Conservation (phyloP, 2,797 vertebrate genomes). For the Thunnus albacares region DNA sequence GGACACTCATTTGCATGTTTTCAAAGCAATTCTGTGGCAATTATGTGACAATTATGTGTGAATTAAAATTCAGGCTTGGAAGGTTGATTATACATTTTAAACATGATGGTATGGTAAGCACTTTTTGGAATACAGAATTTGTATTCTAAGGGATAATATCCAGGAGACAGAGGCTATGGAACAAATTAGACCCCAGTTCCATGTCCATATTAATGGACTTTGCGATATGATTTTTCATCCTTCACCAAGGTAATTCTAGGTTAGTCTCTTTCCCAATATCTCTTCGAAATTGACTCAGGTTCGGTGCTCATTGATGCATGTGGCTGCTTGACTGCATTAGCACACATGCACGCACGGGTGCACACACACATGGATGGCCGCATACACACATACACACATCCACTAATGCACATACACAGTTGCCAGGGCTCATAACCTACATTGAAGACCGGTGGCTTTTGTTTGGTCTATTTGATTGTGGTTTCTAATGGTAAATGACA, state of each 20-base stretch:
- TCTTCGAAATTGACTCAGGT: conserved; percentile 62
- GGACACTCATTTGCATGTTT: conserved; percentile 37
- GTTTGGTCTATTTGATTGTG: conserved; percentile 72
- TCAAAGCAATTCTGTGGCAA: conserved; percentile 22
- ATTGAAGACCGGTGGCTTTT: conserved; percentile 69
- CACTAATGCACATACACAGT: conserved; percentile 56
- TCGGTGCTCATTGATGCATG: conserved; percentile 67
- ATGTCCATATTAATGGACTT: conserved; percentile 70
- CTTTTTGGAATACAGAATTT: conserved; percentile 55
- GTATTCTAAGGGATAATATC: conserved; percentile 47
- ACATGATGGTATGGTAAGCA: conserved; percentile 21
- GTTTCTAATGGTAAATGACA: conserved; percentile 71
- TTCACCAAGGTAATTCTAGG: conserved; percentile 54
- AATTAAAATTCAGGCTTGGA: conserved; percentile 32
- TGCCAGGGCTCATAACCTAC: conserved; percentile 62
- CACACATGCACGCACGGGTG: conserved; percentile 17
- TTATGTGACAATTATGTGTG: neutral
- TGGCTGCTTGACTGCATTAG: conserved; percentile 60
- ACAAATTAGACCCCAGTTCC: conserved; percentile 64
- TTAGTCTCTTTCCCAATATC: conserved; percentile 60
- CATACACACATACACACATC: conserved; percentile 20
- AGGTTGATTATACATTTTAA: conserved; percentile 48
- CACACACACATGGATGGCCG: conserved; percentile 20
- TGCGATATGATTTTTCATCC: conserved; percentile 57
- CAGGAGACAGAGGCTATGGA: conserved; percentile 51